Evolutionary conservation across 2,113 vertebrate genomes (phyloP).

Genomic region (Phrynocephalus versicolor): DNA sequence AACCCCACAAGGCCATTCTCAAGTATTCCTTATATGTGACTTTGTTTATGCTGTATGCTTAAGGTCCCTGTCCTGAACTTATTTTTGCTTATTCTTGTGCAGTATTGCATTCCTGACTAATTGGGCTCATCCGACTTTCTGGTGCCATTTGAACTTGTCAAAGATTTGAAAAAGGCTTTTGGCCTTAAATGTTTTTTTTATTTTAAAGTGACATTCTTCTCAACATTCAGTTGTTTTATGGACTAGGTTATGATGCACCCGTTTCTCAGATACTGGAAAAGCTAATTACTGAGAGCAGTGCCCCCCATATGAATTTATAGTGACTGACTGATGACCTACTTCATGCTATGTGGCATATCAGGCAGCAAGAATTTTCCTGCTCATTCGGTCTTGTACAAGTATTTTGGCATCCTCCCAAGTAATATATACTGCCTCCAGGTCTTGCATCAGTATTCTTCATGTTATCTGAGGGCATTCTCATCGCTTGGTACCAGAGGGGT

Average conservation of each 20-base stretch:
- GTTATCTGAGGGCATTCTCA: no score
- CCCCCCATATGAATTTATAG: neutral
- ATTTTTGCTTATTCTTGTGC: slow-evolving; percentile 69
- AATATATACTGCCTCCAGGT: no score
- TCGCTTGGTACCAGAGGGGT: no score
- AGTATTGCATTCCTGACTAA: slow-evolving; percentile 68
- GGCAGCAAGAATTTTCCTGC: neutral
- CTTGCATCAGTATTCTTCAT: no score
- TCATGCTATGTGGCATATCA: no score
- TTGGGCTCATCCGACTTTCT: slow-evolving; percentile 63
- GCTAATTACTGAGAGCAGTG: neutral
- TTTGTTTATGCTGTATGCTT: slow-evolving; percentile 34
- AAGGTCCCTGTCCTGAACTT: slow-evolving; percentile 40
- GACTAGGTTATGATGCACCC: slow-evolving; percentile 48
- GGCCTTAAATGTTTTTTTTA: slow-evolving; percentile 37
- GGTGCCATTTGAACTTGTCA: slow-evolving; percentile 67
- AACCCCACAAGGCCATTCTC: neutral
- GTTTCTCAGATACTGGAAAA: neutral
- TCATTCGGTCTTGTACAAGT: no score
- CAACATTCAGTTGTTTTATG: slow-evolving; percentile 54
- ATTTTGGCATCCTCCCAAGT: no score
- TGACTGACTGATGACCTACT: no score
- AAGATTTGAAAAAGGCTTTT: slow-evolving; percentile 58
- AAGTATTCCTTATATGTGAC: neutral
- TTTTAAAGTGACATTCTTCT: slow-evolving; percentile 32